phyloP scores from a whole-genome alignment of 2,113 vertebrate genomes.

The Tautogolabrus adspersus region DNA sequence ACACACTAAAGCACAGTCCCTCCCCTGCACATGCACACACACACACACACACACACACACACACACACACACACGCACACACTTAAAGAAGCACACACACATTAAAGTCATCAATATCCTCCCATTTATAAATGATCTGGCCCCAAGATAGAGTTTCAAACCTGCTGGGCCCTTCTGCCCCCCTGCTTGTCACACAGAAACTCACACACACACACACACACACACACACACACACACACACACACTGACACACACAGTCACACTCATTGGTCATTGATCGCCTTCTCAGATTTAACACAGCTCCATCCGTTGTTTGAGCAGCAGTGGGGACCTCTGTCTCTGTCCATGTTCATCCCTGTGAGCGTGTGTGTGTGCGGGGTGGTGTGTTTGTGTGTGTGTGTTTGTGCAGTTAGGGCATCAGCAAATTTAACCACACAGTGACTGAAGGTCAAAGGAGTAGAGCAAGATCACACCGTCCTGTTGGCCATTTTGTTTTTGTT shows the following conservation, averaged over 20 bases:
- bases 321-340: constrained; percentile 67
- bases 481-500: neutral
- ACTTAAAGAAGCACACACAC: constrained; percentile 41
- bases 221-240: constrained; percentile 40
- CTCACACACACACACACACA: constrained; percentile 50
- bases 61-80: constrained; percentile 25
- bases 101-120: constrained; percentile 86
- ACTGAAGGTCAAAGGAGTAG: constrained; percentile 54
- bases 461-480: neutral
- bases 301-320: constrained; percentile 78
- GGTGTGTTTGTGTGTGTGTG: neutral
- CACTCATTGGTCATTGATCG: constrained; percentile 85
- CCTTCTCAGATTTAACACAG: constrained; percentile 86
- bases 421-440: constrained; percentile 69
- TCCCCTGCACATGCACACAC: constrained; percentile 32
- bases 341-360: constrained; percentile 59
- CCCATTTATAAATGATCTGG: constrained; percentile 88
- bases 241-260: constrained; percentile 28
- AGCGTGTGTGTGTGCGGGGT: constrained; percentile 15
- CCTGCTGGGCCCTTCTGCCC: constrained; percentile 77
- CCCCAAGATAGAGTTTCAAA: constrained; percentile 82
- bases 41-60: constrained; percentile 35
- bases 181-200: constrained; percentile 64
- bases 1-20: constrained; percentile 36
- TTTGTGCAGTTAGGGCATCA: constrained; percentile 37